Percentiles rank a stretch among this genome's conserved stretches.
phyloP scores from a whole-genome alignment of 1,140 invertebrate species.

The Aphaenogaster ashmeadi region DNA sequence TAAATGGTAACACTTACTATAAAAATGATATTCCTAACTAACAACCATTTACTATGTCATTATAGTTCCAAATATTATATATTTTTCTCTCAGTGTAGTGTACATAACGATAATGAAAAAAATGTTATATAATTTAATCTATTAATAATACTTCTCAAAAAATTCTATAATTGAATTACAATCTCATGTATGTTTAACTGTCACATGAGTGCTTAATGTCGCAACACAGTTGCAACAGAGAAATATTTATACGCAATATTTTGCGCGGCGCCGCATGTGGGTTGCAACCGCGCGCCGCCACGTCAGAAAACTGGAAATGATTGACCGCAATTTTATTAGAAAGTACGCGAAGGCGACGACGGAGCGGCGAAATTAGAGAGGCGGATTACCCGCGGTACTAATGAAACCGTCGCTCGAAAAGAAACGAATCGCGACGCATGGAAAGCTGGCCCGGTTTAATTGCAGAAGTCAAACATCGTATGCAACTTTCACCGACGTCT shows the following conservation, averaged over 20 bases:
- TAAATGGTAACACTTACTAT: too few relatives aligned
- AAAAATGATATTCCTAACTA: too few relatives aligned
- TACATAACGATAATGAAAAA: neutral
- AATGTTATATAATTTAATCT: neutral
- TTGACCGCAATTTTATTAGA: conserved; percentile 57
- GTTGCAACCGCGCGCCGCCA: neutral
- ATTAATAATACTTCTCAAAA: neutral
- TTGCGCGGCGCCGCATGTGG: neutral
- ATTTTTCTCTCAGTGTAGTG: too few relatives aligned
- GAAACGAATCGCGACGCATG: conserved; percentile 54
- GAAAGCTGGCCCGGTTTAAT: conserved; percentile 65
- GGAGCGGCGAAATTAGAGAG: conserved; percentile 60
- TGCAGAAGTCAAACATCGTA: conserved; percentile 64
- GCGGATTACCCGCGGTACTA: conserved; percentile 41
- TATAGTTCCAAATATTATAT: too few relatives aligned
- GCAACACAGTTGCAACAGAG: neutral
- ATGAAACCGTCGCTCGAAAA: conserved; percentile 52
- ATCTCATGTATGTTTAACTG: neutral
- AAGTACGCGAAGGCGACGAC: conserved; percentile 20
- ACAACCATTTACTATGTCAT: too few relatives aligned
- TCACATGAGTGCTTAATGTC: neutral
- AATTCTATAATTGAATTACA: neutral
- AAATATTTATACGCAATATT: neutral
- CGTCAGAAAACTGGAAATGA: conserved; percentile 53
- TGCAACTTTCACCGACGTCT: conserved; percentile 59